Base-by-base conservation (phyloP, 2,113 vertebrate genomes). In the Rhipidura dahli region DNA sequence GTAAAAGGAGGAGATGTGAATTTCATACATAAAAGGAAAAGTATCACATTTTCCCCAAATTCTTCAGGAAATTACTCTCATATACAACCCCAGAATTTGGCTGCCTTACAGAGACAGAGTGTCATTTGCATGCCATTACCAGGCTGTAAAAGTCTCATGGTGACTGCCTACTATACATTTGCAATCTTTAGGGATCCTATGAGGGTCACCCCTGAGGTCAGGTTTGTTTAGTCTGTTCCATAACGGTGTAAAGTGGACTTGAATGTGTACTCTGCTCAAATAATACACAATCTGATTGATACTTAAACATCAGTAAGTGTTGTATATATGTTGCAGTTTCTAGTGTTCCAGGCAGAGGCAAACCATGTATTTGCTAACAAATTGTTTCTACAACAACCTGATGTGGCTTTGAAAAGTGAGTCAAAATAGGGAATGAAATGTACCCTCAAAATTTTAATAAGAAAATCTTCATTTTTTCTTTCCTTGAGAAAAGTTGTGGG, bases 61-160 rank as follows among this genome's bases (percentile, higher is more conserved):
- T 99, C 98, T 98, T 98, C 96, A 98, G 98, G 98, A 99, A 99
- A 99, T 98, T 97, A 95, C 97, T 98, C 97, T 98, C 97, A 97
- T 98, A 98, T 98, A 98, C 98, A 98, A 97, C 84, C 92, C 94
- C 95, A 97, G 94, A 83, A 86, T 96, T 97, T 98, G 98, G 98
- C 98, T 97, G 97, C 68, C 73, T 94, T 97, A 97, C 97, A 98
- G 98, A 98, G 98, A 98, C 97, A 87, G 97, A 96, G 95, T 96
- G 97, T 96, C 96, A 90, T 97, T 98, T 95, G 95, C 96, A 97
- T 97, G 97, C 98, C 97, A 97, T 98, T 98, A 98, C 96, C 94
- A 97, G 97, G 90, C 97, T 94, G 94, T 98, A 98, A 98, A 96
- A 97, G 98, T 95, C 97, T 97, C 96, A 51, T 97, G 93, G 91